A percentile compares a stretch with the other conserved stretches of the same genome.
phyloP scores from a whole-genome alignment of 2,888 invertebrate species.

The Boloria selene region DNA sequence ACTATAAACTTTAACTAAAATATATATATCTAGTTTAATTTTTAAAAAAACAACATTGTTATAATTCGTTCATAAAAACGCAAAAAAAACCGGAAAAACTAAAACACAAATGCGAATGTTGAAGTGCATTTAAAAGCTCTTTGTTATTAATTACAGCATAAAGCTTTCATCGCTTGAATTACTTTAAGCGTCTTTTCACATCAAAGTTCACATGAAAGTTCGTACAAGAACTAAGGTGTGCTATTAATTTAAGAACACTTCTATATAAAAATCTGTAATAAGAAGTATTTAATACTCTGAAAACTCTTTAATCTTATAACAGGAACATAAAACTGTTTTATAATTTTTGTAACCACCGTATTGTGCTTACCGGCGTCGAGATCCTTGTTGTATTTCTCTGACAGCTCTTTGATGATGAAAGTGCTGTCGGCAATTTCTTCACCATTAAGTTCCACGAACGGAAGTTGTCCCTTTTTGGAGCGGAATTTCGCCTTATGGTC shows the following conservation, averaged over 20 bases:
- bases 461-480: conserved; percentile 96
- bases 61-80: not conserved
- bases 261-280: too few relatives aligned
- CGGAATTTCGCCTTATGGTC: conserved; percentile 97
- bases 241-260: too few relatives aligned
- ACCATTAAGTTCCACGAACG: conserved; percentile 97
- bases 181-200: not conserved
- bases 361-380: conserved; percentile 85
- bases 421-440: conserved; percentile 96
- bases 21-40: not conserved
- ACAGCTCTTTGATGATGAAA: conserved; percentile 93
- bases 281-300: too few relatives aligned
- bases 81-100: not conserved
- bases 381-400: conserved; percentile 91
- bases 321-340: too few relatives aligned
- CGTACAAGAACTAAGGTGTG: not conserved
- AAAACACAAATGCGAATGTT: not conserved
- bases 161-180: conserved; percentile 6
- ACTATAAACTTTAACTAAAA: not conserved
- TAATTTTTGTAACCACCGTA: too few relatives aligned
- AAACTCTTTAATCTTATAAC: too few relatives aligned
- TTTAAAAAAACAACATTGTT: not conserved
- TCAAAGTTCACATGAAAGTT: not conserved
- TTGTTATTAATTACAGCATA: conserved; percentile 5
- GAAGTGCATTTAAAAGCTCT: not conserved